A percentile compares a stretch with the other conserved stretches of the same genome.
These are phyloP conservation scores for Globodera ellingtonae DNA, from an alignment of 1,140 invertebrate species.

Conservation along the genomic window DNA sequence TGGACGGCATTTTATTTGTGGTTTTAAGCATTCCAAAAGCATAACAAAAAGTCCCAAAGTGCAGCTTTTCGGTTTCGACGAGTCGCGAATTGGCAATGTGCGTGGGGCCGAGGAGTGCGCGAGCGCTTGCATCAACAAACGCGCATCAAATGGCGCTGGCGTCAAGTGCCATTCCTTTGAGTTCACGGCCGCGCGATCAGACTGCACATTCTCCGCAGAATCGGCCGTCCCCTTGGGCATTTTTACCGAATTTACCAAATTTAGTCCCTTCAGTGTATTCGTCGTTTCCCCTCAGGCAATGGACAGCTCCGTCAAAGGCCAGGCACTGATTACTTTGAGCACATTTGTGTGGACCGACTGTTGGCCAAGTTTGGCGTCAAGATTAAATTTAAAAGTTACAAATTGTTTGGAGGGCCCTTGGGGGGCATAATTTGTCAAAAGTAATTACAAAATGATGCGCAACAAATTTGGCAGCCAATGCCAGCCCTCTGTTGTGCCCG, in stretches of 20 bases:
- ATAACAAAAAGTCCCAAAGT: slow-evolving; percentile 4
- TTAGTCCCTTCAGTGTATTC: background rate
- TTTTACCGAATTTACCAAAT: background rate
- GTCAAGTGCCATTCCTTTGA: slow-evolving; percentile 62
- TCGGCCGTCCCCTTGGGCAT: slow-evolving; percentile 58
- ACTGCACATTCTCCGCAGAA: slow-evolving; percentile 56
- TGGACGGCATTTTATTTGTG: background rate
- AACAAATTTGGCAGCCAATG: slow-evolving; percentile 52
- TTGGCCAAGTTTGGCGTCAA: slow-evolving; percentile 40
- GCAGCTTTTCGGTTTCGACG: slow-evolving; percentile 58
- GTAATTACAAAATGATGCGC: background rate
- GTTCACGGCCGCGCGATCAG: slow-evolving; percentile 28
- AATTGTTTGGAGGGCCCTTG: too few relatives aligned
- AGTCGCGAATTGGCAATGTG: slow-evolving; percentile 37
- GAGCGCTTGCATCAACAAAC: slow-evolving; percentile 36
- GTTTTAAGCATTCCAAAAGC: background rate
- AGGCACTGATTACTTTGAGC: slow-evolving; percentile 61
- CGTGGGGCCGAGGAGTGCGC: background rate
- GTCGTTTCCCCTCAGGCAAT: slow-evolving; percentile 35
- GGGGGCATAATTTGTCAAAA: background rate
- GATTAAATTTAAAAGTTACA: background rate
- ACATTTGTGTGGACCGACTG: slow-evolving; percentile 58
- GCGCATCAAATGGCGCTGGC: slow-evolving; percentile 26
- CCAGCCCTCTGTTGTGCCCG: slow-evolving; percentile 21
- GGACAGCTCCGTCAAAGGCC: slow-evolving; percentile 57